Conservation (phyloP, 2,797 vertebrate genomes). For the Acanthurus leucopareius region DNA sequence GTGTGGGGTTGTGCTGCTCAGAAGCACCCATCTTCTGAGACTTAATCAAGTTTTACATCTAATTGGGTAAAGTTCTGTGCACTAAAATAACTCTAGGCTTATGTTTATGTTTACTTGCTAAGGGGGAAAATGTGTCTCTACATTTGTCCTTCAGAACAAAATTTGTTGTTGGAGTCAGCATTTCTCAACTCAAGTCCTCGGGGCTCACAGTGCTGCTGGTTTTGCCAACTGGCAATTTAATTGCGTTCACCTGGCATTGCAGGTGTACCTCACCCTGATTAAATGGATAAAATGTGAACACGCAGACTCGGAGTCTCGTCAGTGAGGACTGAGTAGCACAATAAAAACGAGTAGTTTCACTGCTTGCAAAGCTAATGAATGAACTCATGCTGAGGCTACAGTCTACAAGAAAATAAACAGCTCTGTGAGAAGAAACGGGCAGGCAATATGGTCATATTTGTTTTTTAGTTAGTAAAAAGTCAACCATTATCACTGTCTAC, state of each 20-base stretch:
- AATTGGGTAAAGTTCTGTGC: conserved; percentile 6
- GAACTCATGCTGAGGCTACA: conserved; percentile 49
- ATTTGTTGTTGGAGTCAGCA: conserved; percentile 53
- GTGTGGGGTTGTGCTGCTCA: not conserved
- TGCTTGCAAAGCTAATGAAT: conserved; percentile 55
- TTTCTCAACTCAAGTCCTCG: conserved; percentile 56
- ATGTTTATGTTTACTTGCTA: conserved; percentile 9
- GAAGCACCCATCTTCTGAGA: conserved; percentile 4
- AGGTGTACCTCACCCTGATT: conserved; percentile 64
- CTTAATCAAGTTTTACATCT: conserved; percentile 13
- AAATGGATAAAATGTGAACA: conserved; percentile 58
- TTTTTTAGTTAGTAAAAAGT: conserved; percentile 37
- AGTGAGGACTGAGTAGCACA: conserved; percentile 48
- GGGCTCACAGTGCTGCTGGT: conserved; percentile 36
- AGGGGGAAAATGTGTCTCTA: not conserved
- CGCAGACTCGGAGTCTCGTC: conserved; percentile 39
- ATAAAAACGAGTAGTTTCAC: conserved; percentile 36
- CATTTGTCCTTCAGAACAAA: conserved; percentile 43
- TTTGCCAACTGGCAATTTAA: conserved; percentile 55
- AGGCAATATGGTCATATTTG: conserved; percentile 36
- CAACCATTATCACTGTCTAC: conserved; percentile 23
- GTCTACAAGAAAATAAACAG: conserved; percentile 62
- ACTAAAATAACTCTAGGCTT: conserved; percentile 14
- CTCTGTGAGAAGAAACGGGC: conserved; percentile 32
- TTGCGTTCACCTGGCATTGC: conserved; percentile 59